phyloP scores from a whole-genome alignment of 2,797 vertebrate species.

The Sciurus vulgaris region DNA sequence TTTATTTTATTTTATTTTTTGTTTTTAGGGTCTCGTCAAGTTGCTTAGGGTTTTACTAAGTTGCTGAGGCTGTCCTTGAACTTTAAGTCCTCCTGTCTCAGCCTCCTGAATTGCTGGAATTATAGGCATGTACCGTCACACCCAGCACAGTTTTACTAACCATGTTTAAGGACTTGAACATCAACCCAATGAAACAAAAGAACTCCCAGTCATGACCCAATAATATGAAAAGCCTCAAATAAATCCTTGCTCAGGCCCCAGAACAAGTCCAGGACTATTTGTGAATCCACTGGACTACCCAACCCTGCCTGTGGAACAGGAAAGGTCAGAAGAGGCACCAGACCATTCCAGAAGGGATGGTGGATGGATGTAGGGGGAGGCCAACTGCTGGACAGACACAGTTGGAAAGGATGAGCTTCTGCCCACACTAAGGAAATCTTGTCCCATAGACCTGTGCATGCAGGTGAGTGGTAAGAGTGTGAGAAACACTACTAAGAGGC shows the following conservation, averaged over 20 bases:
- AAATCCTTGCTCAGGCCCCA: not conserved
- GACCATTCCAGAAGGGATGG: not conserved
- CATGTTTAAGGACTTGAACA: not conserved
- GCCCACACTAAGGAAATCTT: not conserved
- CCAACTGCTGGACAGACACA: not conserved
- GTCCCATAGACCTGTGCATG: not conserved
- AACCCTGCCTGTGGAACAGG: not conserved
- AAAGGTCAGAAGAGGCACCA: not conserved
- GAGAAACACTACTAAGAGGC: not conserved
- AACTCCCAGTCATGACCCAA: not conserved
- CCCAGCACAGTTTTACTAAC: not conserved
- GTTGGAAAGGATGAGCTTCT: not conserved
- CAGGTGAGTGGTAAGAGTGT: not conserved
- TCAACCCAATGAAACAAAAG: conserved; percentile 30
- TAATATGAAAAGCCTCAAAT: not conserved
- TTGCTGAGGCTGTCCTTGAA: too few species aligned
- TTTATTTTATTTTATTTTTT: too few species aligned
- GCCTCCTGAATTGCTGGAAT: too few species aligned
- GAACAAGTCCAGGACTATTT: not conserved
- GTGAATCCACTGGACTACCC: not conserved
- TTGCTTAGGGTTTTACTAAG: too few species aligned
- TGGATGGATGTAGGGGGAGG: not conserved
- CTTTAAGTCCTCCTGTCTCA: too few species aligned
- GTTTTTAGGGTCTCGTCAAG: too few species aligned
- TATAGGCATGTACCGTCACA: too few species aligned